phyloP scores from a whole-genome alignment of 2,888 invertebrate genomes.

The Microdon myrmicae region DNA sequence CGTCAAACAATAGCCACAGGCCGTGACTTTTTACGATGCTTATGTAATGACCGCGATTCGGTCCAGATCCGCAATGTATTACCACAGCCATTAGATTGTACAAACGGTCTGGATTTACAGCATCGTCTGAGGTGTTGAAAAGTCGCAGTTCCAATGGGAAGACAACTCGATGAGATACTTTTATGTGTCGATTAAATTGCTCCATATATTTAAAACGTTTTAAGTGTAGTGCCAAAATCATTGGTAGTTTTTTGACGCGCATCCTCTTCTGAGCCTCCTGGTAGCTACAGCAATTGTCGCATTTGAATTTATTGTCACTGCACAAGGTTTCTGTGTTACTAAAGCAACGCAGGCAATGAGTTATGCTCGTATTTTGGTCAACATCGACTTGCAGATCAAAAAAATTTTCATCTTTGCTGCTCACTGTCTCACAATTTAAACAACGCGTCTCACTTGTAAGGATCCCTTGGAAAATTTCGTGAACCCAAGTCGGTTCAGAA shows the following conservation, averaged over 20 bases:
- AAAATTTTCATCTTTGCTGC: conserved; percentile 99
- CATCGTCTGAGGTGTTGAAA: conserved; percentile 98
- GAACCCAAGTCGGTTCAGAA: conserved; percentile 96
- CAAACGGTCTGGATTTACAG: conserved; percentile 95
- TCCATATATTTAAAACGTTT: conserved; percentile 98
- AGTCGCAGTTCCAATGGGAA: conserved; percentile 97
- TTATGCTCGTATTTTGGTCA: conserved; percentile 99
- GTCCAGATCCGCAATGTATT: conserved; percentile 99
- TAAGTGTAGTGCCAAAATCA: conserved; percentile 96
- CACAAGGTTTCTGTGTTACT: conserved; percentile 98
- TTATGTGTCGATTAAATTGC: conserved; percentile 97
- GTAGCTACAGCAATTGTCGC: conserved; percentile 98
- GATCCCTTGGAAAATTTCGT: conserved; percentile 99
- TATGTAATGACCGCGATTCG: conserved; percentile 99
- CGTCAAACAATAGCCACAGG: conserved; percentile 99
- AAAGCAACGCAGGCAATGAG: conserved; percentile 96
- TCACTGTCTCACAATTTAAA: conserved; percentile 99
- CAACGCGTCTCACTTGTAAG: conserved; percentile 99
- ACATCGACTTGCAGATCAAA: conserved; percentile 99
- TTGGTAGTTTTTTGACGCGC: conserved; percentile 97
- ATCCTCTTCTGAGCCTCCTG: conserved; percentile 99
- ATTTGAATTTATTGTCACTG: conserved; percentile 99
- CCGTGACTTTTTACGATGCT: conserved; percentile 99
- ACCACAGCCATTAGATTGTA: conserved; percentile 99
- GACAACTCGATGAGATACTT: conserved; percentile 98